Percentiles rank a stretch among this genome's conserved stretches.
These are phyloP conservation scores for Drosophila eohydei DNA, from an alignment of 2,888 invertebrate genomes.

Conservation along the genomic window DNA sequence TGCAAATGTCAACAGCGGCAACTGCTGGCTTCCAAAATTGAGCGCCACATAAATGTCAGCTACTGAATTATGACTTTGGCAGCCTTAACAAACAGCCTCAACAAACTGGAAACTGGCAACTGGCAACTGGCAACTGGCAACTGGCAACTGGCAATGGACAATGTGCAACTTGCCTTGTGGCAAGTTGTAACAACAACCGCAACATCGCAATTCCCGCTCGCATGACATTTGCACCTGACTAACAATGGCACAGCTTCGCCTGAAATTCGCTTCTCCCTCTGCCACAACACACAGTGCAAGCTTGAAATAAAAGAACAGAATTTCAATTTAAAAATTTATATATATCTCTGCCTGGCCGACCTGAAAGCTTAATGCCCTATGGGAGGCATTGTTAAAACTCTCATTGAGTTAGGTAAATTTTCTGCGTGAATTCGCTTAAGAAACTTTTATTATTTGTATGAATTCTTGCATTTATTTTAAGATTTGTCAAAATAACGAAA, in stretches of 20 bases:
- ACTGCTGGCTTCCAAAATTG: constrained; percentile 35
- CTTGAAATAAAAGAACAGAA: neutral
- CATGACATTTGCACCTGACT: constrained; percentile 61
- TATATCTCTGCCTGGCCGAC: neutral
- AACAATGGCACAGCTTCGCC: constrained; percentile 34
- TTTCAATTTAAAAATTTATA: neutral
- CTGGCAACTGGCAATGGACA: constrained; percentile 6
- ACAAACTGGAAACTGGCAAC: neutral
- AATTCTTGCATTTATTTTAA: too few species aligned
- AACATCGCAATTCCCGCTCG: constrained; percentile 15
- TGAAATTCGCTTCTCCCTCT: constrained; percentile 39
- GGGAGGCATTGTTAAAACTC: neutral
- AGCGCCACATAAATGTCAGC: constrained; percentile 65
- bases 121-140: neutral
- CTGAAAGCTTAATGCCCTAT: neutral
- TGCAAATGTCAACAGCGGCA: constrained; percentile 42
- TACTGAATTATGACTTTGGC: constrained; percentile 44
- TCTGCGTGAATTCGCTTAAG: neutral
- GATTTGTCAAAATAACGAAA: too few species aligned
- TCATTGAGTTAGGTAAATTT: neutral
- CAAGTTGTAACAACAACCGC: constrained; percentile 15
- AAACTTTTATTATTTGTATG: too few species aligned
- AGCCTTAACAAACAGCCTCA: constrained; percentile 11
- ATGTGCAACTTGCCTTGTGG: constrained; percentile 3
- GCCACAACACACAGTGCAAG: constrained; percentile 4